A percentile compares a stretch with the other conserved stretches of the same genome.
Evolutionary conservation across 2,888 invertebrate species (phyloP).

Genomic region (Acleris sparsana): DNA sequence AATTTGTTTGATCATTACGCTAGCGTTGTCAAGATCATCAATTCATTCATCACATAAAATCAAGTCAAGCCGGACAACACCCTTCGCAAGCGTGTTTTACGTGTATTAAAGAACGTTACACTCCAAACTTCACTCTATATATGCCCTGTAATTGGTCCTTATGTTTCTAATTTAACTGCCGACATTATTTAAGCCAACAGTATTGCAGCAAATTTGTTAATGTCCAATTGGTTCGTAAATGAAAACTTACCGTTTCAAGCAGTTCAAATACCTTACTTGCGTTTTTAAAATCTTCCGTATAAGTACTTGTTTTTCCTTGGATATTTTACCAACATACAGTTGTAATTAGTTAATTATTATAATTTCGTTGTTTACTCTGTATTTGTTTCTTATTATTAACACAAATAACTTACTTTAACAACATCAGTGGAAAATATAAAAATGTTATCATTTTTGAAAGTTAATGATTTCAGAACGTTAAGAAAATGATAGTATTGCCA

Average conservation of each 20-base stretch:
- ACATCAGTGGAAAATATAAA: neutral
- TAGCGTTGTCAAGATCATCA: slow-evolving; percentile 65
- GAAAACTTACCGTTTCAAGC: slow-evolving; percentile 4
- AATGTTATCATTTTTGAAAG: neutral
- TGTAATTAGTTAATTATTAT: too few species aligned
- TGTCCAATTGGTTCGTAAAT: neutral
- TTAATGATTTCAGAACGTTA: slow-evolving; percentile 10
- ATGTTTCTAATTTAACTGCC: neutral
- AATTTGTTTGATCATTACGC: slow-evolving; percentile 79
- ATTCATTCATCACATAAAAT: slow-evolving; percentile 45
- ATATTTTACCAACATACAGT: too few species aligned
- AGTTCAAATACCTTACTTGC: slow-evolving; percentile 14
- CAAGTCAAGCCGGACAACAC: slow-evolving; percentile 68
- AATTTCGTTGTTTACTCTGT: too few species aligned
- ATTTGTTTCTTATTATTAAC: too few species aligned
- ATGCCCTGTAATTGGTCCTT: slow-evolving; percentile 19
- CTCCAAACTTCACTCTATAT: slow-evolving; percentile 1
- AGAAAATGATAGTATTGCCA: neutral
- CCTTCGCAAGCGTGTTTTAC: slow-evolving; percentile 54
- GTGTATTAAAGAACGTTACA: slow-evolving; percentile 9
- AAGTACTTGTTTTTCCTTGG: neutral
- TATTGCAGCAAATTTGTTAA: slow-evolving; percentile 1
- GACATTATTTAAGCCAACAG: slow-evolving; percentile 13
- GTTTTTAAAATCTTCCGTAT: too few species aligned
- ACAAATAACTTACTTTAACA: neutral